phyloP scores from a whole-genome alignment of 2,113 vertebrate species.

The Scatophagus argus region DNA sequence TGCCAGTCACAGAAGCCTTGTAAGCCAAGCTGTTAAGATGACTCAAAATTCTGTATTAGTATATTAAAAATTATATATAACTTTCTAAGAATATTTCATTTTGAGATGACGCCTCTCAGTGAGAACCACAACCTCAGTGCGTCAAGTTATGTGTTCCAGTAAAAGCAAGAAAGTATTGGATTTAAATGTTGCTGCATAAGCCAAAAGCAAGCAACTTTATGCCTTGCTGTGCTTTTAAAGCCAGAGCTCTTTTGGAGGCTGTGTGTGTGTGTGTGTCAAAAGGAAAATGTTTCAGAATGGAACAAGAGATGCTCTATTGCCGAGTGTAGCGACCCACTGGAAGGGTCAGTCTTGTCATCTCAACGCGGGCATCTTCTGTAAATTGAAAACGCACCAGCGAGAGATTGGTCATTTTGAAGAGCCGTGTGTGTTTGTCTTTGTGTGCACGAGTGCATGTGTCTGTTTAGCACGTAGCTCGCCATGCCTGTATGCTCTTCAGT shows the following conservation, averaged over 20 bases:
- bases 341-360: conserved; percentile 40
- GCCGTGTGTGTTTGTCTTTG: background rate
- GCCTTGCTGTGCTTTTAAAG: conserved; percentile 5
- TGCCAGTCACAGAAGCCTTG: background rate
- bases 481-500: background rate
- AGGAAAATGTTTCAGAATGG: conserved; percentile 1
- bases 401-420: conserved; percentile 7
- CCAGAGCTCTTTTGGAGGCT: background rate
- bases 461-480: background rate
- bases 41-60: background rate
- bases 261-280: background rate
- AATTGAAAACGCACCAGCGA: conserved; percentile 41
- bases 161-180: background rate
- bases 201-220: background rate
- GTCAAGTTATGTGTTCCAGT: background rate
- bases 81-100: background rate
- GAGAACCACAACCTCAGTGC: background rate
- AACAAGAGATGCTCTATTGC: background rate
- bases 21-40: background rate
- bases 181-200: background rate
- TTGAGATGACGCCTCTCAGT: background rate
- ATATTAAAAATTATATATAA: background rate
- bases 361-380: conserved; percentile 26
- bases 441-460: background rate
- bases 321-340: conserved; percentile 25